phyloP scores from a whole-genome alignment of 2,888 invertebrate species.

The Dichetophora obliterata region DNA sequence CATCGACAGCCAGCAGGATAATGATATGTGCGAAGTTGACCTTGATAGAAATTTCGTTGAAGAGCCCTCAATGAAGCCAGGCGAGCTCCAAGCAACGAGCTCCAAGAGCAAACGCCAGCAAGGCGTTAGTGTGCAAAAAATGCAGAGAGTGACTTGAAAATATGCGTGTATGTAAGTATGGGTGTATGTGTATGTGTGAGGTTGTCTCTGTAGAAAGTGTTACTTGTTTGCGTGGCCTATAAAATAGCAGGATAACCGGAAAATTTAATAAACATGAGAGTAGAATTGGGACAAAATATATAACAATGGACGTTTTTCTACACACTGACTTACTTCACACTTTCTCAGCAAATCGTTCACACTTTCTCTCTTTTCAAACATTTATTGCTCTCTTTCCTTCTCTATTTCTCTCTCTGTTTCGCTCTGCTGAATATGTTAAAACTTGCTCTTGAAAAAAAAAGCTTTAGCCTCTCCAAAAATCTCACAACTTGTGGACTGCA shows the following conservation, averaged over 20 bases:
- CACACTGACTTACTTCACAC: too few species aligned
- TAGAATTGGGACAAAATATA: neutral
- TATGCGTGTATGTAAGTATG: neutral
- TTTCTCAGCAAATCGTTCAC: too few species aligned
- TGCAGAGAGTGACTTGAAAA: neutral
- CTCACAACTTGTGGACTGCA: neutral
- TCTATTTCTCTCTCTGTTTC: too few species aligned
- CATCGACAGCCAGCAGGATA: neutral
- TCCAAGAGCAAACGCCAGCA: neutral
- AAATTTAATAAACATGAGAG: slow-evolving; percentile 22
- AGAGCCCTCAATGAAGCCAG: slow-evolving; percentile 26
- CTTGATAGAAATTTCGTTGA: slow-evolving; percentile 33
- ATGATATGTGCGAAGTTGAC: slow-evolving; percentile 40
- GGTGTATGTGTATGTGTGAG: neutral
- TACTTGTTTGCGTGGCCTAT: slow-evolving; percentile 34
- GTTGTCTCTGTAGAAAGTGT: neutral
- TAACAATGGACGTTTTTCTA: neutral
- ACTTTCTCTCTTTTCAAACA: too few species aligned
- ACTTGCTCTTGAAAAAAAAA: neutral
- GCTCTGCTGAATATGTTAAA: neutral
- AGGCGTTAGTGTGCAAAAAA: neutral
- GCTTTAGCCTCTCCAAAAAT: neutral
- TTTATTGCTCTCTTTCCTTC: too few species aligned
- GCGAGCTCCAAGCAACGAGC: neutral
- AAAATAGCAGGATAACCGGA: slow-evolving; percentile 14